These are phyloP conservation scores for Holcopasites calliopsidis DNA, from an alignment of 1,140 invertebrate genomes.

Conservation along the genomic window DNA sequence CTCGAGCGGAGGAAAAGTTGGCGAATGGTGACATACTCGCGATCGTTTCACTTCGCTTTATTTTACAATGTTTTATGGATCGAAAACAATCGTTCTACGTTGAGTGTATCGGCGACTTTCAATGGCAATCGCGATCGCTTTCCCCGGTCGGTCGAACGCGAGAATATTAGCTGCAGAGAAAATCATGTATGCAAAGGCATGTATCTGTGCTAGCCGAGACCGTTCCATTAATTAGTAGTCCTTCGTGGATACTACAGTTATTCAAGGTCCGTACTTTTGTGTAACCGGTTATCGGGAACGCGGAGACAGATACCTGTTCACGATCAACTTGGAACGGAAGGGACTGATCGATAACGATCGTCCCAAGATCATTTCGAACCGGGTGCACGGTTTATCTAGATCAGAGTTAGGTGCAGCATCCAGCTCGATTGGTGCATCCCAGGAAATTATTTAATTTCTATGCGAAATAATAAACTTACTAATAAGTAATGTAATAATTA, in stretches of 20 bases:
- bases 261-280: constrained; percentile 8
- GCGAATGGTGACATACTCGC: neutral
- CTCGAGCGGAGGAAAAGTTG: too few species aligned
- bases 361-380: neutral
- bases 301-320: too few species aligned
- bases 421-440: neutral
- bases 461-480: too few species aligned
- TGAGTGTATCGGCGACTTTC: neutral
- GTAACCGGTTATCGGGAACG: neutral
- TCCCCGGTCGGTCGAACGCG: neutral
- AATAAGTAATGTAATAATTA: too few species aligned
- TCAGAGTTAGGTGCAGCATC: neutral
- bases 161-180: neutral
- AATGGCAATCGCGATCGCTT: neutral
- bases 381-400: too few species aligned
- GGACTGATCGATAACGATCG: neutral
- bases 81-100: neutral
- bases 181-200: constrained; percentile 28
- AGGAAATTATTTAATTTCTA: too few species aligned
- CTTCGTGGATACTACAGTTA: neutral
- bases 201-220: neutral
- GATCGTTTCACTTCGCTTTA: neutral
- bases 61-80: neutral
- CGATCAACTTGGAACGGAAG: neutral
- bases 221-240: constrained; percentile 14